Evolutionary conservation across 2,888 invertebrate genomes (phyloP), one percentile per base, ranked within the genome.

Genomic region (Apodemia duryi): DNA sequence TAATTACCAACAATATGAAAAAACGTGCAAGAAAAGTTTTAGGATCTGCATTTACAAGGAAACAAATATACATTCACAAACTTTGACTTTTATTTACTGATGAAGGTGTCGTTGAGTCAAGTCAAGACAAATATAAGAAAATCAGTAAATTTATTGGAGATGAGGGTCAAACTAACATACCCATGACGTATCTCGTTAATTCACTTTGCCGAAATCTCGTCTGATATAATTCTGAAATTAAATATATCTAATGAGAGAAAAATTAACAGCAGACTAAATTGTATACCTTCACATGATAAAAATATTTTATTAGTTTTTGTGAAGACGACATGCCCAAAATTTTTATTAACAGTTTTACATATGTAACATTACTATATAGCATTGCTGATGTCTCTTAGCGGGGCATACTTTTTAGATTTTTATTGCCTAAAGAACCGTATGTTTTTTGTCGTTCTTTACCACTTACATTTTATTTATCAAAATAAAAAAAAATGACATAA

Each of bases 171-270:
- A 49, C 51, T 29, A 64, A 79, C 88, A 81, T 89, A 90, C 90
- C 89, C 79, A 87, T 83, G 67, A 90, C 81, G 70, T 77, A 80
- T 77, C 81, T 81, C 69, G 79, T 82, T 75, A 88, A 77, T 75
- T 84, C 80, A 73, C 81, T 82, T 70, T 79, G 84, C 63, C 78
- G 82, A 72, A 78, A 81, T 75, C 79, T 80, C 68, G 84, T 80
- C 71, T 81, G 82, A 69, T 77, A 85, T 74, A 81, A 81, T 76
- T 88, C 88, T 89, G 88, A 65, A 87, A 88, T 78, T 68, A 65
- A 69, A 62, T 66, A 62, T 11, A 43, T 43, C 3, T 11, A 11
- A 4, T 3, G 43, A 11, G 11, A 5, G 13, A 43, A 43, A 11
- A 7, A 13, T 43, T 1, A 43, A 43, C 4, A 38, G 38, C 1